Base-by-base conservation (phyloP, 2,113 vertebrate genomes). In the Phoenicopterus ruber region DNA sequence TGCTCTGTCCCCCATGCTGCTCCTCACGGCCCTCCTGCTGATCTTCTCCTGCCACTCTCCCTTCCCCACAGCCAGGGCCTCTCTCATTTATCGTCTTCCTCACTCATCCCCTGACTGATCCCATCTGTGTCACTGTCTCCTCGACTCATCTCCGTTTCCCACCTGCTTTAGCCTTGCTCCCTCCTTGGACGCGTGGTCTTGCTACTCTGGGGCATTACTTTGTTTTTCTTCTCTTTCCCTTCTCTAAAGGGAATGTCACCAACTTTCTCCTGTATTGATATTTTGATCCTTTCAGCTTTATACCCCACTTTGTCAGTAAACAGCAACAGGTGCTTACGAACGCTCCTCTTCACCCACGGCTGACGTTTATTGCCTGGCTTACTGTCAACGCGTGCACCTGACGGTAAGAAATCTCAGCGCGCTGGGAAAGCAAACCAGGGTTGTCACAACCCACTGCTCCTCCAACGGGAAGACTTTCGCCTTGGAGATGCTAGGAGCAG, bases 361-460 rank as follows among this genome's bases (percentile, higher is more conserved):
- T 13, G 1, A 8, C 17, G 9, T 11, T 54, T 12, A n/a, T 52
- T 12, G 32, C 38, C 61, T n/a, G 82, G 34, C 36, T 88, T 29
- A 4, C 20, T 17, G 22, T 52, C 67, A 88, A 5, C 9, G 34
- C 12, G 0, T 21, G 11, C 38, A 32, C 32, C 42, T 14, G 34
- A 6, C 42, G 22, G 3, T 2, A 9, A 10, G 31, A 42, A 42
- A 47, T 2, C 74, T 24, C 54, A 11, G 1, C 5, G 2, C 0
- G 5, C 42, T 9, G 36, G 40, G 61, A 36, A 28, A 40, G 59
- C 13, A 7, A 28, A 19, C 10, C 7, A 6, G 38, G 20, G 20
- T 2, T 54, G 17, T 0, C 70, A 17, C 70, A 32, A 1, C 15
- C 42, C 42, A 0, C 17, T 3, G 2, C 2, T 24, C 26, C 40